Percentiles rank a stretch among this genome's conserved stretches.
phyloP scores from a whole-genome alignment of 2,888 invertebrate species.

The Drosophila melanosoma region DNA sequence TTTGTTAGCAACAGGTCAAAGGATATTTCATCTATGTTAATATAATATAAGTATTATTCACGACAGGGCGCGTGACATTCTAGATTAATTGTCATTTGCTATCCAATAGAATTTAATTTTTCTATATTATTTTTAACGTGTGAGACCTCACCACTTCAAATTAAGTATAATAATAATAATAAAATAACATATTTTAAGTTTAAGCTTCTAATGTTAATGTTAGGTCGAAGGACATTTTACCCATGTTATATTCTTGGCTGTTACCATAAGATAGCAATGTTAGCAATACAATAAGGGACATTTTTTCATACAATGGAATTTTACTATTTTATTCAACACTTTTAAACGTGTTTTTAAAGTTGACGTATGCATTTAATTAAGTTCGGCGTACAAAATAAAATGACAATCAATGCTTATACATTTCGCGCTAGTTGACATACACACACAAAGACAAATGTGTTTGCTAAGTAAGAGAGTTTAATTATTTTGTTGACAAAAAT shows the following conservation, averaged over 20 bases:
- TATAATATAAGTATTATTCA: background rate
- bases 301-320: background rate
- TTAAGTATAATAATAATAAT: background rate
- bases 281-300: background rate
- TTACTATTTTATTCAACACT: background rate
- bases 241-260: background rate
- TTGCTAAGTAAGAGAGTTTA: slow-evolving; percentile 55
- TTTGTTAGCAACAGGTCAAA: background rate
- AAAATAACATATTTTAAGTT: background rate
- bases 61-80: background rate
- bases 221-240: background rate
- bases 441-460: background rate
- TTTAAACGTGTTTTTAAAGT: background rate
- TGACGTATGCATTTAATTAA: slow-evolving; percentile 13
- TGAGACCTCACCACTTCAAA: background rate
- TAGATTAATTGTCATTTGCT: background rate
- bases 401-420: background rate
- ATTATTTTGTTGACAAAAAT: slow-evolving; percentile 74
- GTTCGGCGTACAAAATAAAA: background rate
- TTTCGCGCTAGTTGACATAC: background rate
- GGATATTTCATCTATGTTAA: background rate
- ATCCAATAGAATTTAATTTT: background rate
- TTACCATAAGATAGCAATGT: background rate
- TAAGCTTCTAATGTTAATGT: background rate
- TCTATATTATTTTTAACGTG: background rate